Percentiles rank a stretch among this genome's conserved stretches.
Conservation (phyloP, 1,140 invertebrate genomes). For the Mizuhopecten yessoensis region DNA sequence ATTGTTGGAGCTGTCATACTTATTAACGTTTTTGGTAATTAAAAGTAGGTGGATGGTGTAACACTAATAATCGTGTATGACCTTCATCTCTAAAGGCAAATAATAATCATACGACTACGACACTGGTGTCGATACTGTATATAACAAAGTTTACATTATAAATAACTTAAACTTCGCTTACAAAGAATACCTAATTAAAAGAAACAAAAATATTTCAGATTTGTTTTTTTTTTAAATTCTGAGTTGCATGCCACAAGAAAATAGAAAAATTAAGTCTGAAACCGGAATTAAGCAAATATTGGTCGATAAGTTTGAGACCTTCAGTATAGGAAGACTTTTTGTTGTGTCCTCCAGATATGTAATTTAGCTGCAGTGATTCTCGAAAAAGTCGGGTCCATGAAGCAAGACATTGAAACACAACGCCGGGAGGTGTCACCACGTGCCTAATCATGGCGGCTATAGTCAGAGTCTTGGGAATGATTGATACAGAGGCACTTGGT, state of each 20-base stretch:
- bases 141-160: no score
- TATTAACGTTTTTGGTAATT: neutral
- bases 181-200: no score
- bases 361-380: neutral
- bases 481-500: slow-evolving; percentile 2
- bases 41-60: no score
- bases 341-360: neutral
- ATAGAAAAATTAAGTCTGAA: neutral
- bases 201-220: no score
- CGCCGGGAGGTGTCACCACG: neutral
- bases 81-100: no score
- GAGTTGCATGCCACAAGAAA: no score
- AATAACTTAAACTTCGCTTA: no score
- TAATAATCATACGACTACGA: no score
- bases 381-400: neutral
- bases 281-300: neutral
- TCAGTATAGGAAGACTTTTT: neutral
- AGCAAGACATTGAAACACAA: slow-evolving; percentile 11
- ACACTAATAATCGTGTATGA: no score
- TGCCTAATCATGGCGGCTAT: slow-evolving; percentile 3
- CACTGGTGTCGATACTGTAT: no score
- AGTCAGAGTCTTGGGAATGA: neutral
- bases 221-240: no score
- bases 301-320: neutral
- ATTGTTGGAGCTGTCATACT: neutral